A percentile compares a stretch with the other conserved stretches of the same genome.
Conservation (phyloP, 2,113 vertebrate species). For the Scomber scombrus region DNA sequence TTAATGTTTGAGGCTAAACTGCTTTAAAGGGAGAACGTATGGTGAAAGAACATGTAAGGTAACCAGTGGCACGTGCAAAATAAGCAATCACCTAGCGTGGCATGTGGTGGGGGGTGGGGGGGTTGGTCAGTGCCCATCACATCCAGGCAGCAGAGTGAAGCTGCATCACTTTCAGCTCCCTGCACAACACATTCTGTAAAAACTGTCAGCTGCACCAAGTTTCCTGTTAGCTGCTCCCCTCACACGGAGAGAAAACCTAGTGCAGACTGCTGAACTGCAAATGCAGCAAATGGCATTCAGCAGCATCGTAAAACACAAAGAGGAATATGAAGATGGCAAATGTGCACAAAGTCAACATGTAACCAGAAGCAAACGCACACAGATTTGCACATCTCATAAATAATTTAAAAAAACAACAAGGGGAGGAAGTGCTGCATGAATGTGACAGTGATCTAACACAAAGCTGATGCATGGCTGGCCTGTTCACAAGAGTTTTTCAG, state of each 20-base stretch:
- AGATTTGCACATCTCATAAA: background rate
- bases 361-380: background rate
- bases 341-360: background rate
- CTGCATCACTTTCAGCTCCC: background rate
- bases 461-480: too few relatives aligned
- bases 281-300: background rate
- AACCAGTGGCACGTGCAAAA: too few relatives aligned
- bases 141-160: background rate
- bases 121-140: too few relatives aligned
- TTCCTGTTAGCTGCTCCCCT: conserved; percentile 10
- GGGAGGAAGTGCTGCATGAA: too few relatives aligned
- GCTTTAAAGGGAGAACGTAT: conserved; percentile 21
- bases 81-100: too few relatives aligned
- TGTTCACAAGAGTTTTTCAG: too few relatives aligned
- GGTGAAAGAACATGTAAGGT: background rate
- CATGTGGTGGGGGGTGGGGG: too few relatives aligned
- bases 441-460: background rate
- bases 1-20: conserved; percentile 30
- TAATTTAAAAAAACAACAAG: background rate
- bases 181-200: conserved; percentile 1
- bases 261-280: background rate
- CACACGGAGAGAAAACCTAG: background rate
- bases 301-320: background rate
- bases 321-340: background rate
- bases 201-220: background rate